phyloP scores from a whole-genome alignment of 2,888 invertebrate species.

The Tenthredo mesomela region DNA sequence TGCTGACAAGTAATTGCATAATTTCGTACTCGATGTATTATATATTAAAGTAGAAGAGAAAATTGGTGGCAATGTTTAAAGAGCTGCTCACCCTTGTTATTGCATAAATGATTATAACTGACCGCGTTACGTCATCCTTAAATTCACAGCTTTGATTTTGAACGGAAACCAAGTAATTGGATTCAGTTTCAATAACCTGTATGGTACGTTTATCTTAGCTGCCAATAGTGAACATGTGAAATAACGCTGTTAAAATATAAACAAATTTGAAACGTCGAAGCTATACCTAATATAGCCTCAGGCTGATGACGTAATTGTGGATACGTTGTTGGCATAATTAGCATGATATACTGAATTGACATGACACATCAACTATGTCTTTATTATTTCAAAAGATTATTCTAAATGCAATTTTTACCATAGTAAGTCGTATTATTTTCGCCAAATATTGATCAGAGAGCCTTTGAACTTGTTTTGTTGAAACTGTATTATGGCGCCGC shows the following conservation, averaged over 20 bases:
- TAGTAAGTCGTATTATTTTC: not conserved
- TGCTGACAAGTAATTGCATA: not conserved
- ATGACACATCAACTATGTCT: not conserved
- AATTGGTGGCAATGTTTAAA: not conserved
- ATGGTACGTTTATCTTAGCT: not conserved
- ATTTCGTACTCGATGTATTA: not conserved
- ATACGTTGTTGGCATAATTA: not conserved
- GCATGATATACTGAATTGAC: not conserved
- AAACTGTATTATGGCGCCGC: not conserved
- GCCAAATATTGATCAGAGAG: slow-evolving; percentile 7
- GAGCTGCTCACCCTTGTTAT: not conserved
- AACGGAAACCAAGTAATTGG: not conserved
- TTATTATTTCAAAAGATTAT: not conserved
- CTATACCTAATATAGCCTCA: slow-evolving; percentile 4
- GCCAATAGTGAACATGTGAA: slow-evolving; percentile 20
- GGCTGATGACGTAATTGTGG: slow-evolving; percentile 5
- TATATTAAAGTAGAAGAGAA: not conserved
- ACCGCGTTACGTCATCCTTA: not conserved
- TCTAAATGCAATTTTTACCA: not conserved
- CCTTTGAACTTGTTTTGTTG: not conserved
- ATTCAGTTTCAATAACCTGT: not conserved
- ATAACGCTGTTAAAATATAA: slow-evolving; percentile 18
- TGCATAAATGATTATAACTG: not conserved
- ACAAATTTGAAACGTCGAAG: slow-evolving; percentile 11
- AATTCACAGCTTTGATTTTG: not conserved